Percentiles rank a stretch among this genome's conserved stretches.
These are phyloP conservation scores for Formicarius rufipectus DNA, from an alignment of 2,113 vertebrate species.

Conservation along the genomic window DNA sequence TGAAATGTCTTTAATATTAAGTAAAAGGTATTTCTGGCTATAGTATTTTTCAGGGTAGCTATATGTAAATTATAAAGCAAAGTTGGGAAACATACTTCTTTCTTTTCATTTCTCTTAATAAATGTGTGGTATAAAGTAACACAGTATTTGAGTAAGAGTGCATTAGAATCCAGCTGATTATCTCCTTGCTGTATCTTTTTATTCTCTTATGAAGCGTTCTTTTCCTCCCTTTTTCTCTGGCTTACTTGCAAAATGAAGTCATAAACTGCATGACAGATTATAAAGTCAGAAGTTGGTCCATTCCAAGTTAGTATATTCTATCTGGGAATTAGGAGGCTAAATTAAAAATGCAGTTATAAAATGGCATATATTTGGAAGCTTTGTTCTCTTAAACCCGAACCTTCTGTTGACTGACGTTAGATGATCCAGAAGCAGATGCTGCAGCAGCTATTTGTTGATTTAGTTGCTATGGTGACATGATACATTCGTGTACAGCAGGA, in stretches of 20 bases:
- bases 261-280: background rate
- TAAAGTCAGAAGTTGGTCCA: background rate
- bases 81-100: background rate
- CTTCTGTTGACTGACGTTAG: constrained; percentile 70
- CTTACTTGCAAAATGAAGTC: background rate
- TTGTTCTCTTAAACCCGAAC: constrained; percentile 68
- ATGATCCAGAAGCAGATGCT: constrained; percentile 75
- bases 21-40: background rate
- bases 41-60: background rate
- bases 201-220: background rate
- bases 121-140: background rate
- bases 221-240: background rate
- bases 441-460: constrained; percentile 87
- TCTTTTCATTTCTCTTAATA: background rate
- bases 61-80: background rate
- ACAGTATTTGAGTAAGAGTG: background rate
- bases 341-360: constrained; percentile 58
- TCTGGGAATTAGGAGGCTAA: constrained; percentile 24
- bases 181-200: background rate
- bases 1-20: background rate
- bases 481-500: constrained; percentile 72
- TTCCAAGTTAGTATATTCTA: background rate
- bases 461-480: constrained; percentile 90
- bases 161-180: background rate
- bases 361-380: constrained; percentile 62